Evolutionary conservation across 1,140 invertebrate genomes (phyloP), one percentile per base, ranked within the genome.

Genomic region (Drosophila athabasca): DNA sequence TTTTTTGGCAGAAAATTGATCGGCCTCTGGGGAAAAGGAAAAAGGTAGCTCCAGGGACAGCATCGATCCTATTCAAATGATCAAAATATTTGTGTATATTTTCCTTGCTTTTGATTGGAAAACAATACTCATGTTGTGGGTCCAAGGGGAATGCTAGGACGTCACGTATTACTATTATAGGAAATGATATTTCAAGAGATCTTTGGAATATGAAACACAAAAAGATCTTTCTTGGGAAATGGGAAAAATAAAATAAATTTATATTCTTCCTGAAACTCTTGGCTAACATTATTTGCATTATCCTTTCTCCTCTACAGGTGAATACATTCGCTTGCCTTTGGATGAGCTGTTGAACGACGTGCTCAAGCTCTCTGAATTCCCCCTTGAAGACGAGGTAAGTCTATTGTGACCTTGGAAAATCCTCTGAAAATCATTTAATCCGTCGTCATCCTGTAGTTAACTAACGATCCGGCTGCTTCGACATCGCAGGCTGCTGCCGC

Each of bases 301-400:
- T 48, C 26, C 51, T 53, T 46, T 43, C 45, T 59, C 29, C 39
- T 53, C 50, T 41, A 49, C 52, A 91, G 90, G 90, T 90, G 91
- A 91, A 90, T 91, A 91, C 64, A 90, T 91, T 39, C 90, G 90
- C 60, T 78, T 91, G 50, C 91, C 91, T 13, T 53, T 91, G 73
- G 90, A 91, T 73, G 91, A 91, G 53, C 61, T 91, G 69, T 70
- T 91, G 57, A 90, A 91, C 71, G 91, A 91, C 81, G 91, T 91
- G 68, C 67, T 91, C 58, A 76, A 91, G 64, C 83, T 91, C 58
- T 67, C 79, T 59, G 79, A 88, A 68, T 87, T 91, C 31, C 69
- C 75, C 11, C 68, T 80, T 17, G 79, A 88, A 66, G 73, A 88
- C 68, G 91, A 90, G 73, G 90, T 91, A 78, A 76, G 84, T 61